Conservation (phyloP, 2,113 vertebrate species). For the Emydocephalus ijimae region DNA sequence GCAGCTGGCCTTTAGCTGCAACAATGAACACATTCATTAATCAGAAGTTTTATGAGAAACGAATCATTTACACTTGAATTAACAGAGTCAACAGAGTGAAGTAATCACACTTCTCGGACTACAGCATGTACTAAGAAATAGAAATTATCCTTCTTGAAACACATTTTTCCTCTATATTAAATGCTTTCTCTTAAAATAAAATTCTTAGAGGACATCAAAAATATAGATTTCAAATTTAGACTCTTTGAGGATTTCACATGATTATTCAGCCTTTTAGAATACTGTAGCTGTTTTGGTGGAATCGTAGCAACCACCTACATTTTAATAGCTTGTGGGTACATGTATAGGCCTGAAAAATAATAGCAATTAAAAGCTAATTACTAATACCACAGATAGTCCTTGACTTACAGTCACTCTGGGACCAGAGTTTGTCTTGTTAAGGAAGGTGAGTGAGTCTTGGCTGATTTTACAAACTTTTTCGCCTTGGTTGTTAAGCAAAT, state of each 20-base stretch:
- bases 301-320: background rate
- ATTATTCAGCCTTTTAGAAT: background rate
- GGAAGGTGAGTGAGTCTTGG: background rate
- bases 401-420: background rate
- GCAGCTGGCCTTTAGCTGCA: background rate
- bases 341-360: background rate
- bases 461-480: background rate
- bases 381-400: background rate
- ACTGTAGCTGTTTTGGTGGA: background rate
- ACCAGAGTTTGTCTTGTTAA: background rate
- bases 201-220: background rate
- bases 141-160: background rate
- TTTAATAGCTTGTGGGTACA: background rate
- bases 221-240: background rate
- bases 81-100: background rate
- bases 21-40: background rate
- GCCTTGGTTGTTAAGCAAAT: background rate
- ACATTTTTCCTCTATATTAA: background rate
- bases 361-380: background rate
- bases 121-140: background rate
- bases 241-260: background rate
- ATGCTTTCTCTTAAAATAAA: background rate
- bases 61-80: background rate
- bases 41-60: background rate
- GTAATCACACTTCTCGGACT: background rate